Evolutionary conservation across 2,888 invertebrate species (phyloP).

Genomic region (Oasisia sp.): DNA sequence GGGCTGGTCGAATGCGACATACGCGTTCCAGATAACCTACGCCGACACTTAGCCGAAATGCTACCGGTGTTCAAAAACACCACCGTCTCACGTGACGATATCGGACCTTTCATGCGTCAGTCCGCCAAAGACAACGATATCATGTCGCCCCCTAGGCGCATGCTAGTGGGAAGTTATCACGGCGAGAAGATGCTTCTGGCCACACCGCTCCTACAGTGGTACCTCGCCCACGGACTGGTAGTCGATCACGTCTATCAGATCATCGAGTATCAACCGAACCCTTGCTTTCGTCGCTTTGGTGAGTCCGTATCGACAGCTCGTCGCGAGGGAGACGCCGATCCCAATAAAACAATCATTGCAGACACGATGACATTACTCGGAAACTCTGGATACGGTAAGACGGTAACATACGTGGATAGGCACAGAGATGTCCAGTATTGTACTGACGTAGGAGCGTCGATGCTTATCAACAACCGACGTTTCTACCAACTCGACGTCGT

Average conservation of each 20-base stretch:
- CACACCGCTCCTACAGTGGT: conserved; percentile 33
- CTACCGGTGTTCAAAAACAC: conserved; percentile 27
- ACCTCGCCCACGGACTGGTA: conserved; percentile 26
- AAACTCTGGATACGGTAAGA: conserved; percentile 28
- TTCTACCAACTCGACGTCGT: too few relatives aligned
- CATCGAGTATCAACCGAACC: neutral
- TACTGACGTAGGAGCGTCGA: neutral
- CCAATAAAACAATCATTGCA: neutral
- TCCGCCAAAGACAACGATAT: conserved; percentile 18
- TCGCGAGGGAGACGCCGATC: neutral
- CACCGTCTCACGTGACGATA: neutral
- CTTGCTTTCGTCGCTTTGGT: neutral
- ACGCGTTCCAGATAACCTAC: neutral
- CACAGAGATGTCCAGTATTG: conserved; percentile 13
- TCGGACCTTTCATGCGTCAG: conserved; percentile 27
- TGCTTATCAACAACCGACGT: neutral
- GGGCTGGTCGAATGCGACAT: neutral
- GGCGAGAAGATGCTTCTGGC: conserved; percentile 26
- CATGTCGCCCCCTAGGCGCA: neutral
- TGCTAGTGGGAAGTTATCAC: conserved; percentile 23
- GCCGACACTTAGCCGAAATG: conserved; percentile 25
- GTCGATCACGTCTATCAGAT: neutral
- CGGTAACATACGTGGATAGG: conserved; percentile 26
- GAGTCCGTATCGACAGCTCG: neutral
- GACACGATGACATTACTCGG: conserved; percentile 24